A percentile compares a stretch with the other conserved stretches of the same genome.
These are phyloP conservation scores for Panopea generosa DNA, from an alignment of 2,888 invertebrate species.

Conservation along the genomic window DNA sequence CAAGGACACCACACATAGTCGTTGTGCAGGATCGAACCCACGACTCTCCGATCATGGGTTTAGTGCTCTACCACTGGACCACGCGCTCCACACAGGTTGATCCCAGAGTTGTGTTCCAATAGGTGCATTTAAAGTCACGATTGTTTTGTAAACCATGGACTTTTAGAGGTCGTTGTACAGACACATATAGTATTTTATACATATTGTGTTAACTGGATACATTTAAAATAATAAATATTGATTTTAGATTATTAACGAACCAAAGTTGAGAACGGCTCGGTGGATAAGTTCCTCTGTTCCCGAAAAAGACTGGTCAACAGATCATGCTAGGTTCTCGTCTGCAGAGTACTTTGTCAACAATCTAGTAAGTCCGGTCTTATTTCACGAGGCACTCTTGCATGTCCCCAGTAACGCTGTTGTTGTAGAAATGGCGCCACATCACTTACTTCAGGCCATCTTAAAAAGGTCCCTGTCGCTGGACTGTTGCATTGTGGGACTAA, in stretches of 20 bases:
- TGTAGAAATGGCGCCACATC: slow-evolving; percentile 97
- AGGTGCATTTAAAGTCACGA: slow-evolving; percentile 93
- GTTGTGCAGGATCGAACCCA: no score
- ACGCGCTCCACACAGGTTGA: no score
- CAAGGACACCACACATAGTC: no score
- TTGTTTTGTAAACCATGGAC: no score
- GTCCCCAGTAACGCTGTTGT: slow-evolving; percentile 95
- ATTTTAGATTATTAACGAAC: slow-evolving; percentile 91
- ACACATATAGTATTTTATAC: no score
- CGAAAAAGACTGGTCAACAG: slow-evolving; percentile 92
- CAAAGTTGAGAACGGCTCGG: slow-evolving; percentile 90
- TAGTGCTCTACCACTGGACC: no score
- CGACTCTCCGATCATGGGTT: no score
- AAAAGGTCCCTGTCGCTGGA: slow-evolving; percentile 92
- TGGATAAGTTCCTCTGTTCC: slow-evolving; percentile 99
- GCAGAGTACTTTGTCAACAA: slow-evolving; percentile 98
- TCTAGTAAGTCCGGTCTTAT: slow-evolving; percentile 95
- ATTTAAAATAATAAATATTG: no score
- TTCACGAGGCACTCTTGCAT: slow-evolving; percentile 94
- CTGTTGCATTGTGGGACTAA: slow-evolving; percentile 92
- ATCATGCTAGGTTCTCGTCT: slow-evolving; percentile 93
- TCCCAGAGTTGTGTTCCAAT: slow-evolving; percentile 97
- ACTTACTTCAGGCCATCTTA: slow-evolving; percentile 96
- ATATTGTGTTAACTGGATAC: no score
- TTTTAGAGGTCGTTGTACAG: no score